Evolutionary conservation across 2,113 vertebrate species (phyloP).

Genomic region (Paramisgurnus dabryanus): DNA sequence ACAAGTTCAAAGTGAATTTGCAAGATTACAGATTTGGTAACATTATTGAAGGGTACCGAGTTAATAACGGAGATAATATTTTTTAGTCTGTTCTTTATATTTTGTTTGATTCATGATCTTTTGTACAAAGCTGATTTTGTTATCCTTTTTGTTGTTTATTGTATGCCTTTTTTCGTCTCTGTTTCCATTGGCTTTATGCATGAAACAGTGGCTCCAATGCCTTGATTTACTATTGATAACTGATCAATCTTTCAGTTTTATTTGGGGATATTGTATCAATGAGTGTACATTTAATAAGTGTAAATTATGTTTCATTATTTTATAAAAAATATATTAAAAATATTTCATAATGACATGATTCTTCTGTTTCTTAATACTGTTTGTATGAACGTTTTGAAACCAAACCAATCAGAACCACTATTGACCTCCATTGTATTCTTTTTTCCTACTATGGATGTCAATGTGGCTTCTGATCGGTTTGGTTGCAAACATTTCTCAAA

Average conservation of each 20-base stretch:
- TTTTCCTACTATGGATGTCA: no score
- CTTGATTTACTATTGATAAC: constrained; percentile 44
- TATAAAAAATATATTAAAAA: constrained; percentile 77
- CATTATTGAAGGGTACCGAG: constrained; percentile 34
- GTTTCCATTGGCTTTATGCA: constrained; percentile 49
- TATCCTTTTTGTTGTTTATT: constrained; percentile 28
- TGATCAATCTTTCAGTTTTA: constrained; percentile 62
- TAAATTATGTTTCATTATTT: constrained; percentile 86
- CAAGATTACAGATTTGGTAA: constrained; percentile 14
- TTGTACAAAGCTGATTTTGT: constrained; percentile 44
- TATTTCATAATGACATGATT: constrained; percentile 59
- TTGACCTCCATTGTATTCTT: no score
- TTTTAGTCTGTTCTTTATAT: constrained; percentile 18
- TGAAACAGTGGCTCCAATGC: constrained; percentile 50
- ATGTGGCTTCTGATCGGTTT: no score
- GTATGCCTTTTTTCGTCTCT: constrained; percentile 1
- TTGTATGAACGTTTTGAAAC: neutral
- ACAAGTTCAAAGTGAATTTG: constrained; percentile 24
- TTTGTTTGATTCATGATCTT: constrained; percentile 45
- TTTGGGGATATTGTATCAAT: constrained; percentile 75
- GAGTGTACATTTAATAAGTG: constrained; percentile 80
- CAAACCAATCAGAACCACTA: no score
- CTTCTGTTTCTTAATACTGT: constrained; percentile 19
- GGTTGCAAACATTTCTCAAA: no score
- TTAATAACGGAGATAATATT: neutral